Conservation (phyloP, 1,140 invertebrate genomes). For the Scaptomyza pallida region DNA sequence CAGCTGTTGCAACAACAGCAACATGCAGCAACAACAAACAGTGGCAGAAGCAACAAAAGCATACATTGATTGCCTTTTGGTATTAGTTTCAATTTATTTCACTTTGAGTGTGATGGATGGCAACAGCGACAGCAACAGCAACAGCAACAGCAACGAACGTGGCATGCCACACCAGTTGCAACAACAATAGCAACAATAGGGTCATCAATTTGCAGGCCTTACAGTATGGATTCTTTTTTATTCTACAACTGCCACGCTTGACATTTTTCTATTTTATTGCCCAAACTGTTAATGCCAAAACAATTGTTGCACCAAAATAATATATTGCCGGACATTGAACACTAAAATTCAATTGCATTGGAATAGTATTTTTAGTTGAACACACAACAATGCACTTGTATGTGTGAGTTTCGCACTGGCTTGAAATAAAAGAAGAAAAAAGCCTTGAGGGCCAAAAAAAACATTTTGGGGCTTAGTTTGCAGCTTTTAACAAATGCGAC, state of each 20-base stretch:
- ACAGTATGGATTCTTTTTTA: background rate
- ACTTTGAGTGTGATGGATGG: slow-evolving; percentile 74
- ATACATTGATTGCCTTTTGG: slow-evolving; percentile 74
- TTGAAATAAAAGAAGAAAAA: too few species aligned
- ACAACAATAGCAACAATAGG: slow-evolving; percentile 10
- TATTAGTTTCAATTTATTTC: slow-evolving; percentile 78
- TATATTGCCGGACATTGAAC: slow-evolving; percentile 37
- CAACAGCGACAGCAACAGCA: slow-evolving; percentile 51
- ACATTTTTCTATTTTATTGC: slow-evolving; percentile 41
- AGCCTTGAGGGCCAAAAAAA: too few species aligned
- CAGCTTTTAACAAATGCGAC: slow-evolving; percentile 19
- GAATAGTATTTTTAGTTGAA: slow-evolving; percentile 32
- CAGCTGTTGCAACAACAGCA: slow-evolving; percentile 60
- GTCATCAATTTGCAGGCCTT: slow-evolving; percentile 45
- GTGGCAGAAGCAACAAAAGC: slow-evolving; percentile 31
- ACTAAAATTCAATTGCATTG: slow-evolving; percentile 58
- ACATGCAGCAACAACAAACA: slow-evolving; percentile 24
- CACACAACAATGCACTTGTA: slow-evolving; percentile 47
- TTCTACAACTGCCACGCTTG: background rate
- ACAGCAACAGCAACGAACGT: slow-evolving; percentile 38
- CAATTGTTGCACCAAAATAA: slow-evolving; percentile 73
- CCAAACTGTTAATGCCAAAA: slow-evolving; percentile 70
- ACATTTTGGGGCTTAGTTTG: background rate
- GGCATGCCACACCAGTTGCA: slow-evolving; percentile 18
- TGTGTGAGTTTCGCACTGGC: background rate